These are phyloP conservation scores for Mythimna albipuncta DNA, from an alignment of 2,888 invertebrate genomes.

Conservation along the genomic window DNA sequence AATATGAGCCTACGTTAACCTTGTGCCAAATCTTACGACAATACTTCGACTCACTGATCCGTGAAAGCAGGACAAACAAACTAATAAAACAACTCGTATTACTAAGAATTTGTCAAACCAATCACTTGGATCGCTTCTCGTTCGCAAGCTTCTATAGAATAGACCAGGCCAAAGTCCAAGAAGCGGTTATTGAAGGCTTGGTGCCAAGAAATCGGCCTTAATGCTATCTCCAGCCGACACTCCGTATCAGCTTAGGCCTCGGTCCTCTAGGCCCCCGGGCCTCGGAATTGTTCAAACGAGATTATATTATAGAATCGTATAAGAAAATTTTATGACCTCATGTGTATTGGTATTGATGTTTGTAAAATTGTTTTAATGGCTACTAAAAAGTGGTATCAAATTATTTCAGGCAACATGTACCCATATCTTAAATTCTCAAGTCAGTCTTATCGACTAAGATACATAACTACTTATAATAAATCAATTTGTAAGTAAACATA, in stretches of 20 bases:
- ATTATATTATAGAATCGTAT: constrained; percentile 67
- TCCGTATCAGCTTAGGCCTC: constrained; percentile 69
- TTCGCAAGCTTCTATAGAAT: constrained; percentile 59
- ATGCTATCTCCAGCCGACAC: constrained; percentile 75
- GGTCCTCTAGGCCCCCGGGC: background rate
- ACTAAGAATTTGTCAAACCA: constrained; percentile 46
- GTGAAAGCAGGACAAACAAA: constrained; percentile 38
- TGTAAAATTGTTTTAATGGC: too few relatives aligned
- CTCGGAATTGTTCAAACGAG: constrained; percentile 75
- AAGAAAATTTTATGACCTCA: constrained; percentile 52
- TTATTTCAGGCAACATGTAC: too few relatives aligned
- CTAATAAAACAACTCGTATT: constrained; percentile 40
- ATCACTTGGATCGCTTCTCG: constrained; percentile 39
- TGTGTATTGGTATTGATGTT: constrained; percentile 17
- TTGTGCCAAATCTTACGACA: constrained; percentile 20
- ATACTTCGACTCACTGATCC: constrained; percentile 1
- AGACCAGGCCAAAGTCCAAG: constrained; percentile 53
- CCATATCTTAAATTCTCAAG: too few relatives aligned
- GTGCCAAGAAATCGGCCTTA: constrained; percentile 84
- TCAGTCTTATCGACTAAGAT: too few relatives aligned
- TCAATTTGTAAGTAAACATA: too few relatives aligned
- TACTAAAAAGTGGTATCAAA: too few relatives aligned
- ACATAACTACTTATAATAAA: too few relatives aligned
- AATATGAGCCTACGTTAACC: background rate
- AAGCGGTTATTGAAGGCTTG: constrained; percentile 72